Evolutionary conservation across 1,140 invertebrate genomes (phyloP).

Genomic region (Drosophila ficusphila): DNA sequence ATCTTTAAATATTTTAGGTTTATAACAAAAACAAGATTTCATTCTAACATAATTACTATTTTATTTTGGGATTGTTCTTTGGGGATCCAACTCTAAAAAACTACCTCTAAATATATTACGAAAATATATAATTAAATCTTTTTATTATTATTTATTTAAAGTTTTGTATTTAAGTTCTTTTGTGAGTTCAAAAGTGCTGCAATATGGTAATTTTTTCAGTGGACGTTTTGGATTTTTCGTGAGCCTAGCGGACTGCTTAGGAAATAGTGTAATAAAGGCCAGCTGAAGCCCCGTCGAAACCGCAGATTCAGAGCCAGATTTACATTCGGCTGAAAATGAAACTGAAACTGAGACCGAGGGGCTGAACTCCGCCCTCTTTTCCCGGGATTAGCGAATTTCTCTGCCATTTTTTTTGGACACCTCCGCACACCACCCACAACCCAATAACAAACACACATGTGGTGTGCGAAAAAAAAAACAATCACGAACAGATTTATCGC

Average conservation of each 20-base stretch:
- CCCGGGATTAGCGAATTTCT: conserved; percentile 73
- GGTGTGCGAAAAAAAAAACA: conserved; percentile 60
- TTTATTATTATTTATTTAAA: too few species aligned
- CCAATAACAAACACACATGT: not conserved
- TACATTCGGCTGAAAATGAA: conserved; percentile 14
- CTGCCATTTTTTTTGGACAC: conserved; percentile 63
- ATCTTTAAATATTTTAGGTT: too few species aligned
- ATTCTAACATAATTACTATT: too few species aligned
- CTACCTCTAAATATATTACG: too few species aligned
- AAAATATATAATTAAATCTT: too few species aligned
- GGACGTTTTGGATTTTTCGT: not conserved
- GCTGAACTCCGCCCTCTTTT: not conserved
- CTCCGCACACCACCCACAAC: conserved; percentile 20
- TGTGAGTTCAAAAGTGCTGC: too few species aligned
- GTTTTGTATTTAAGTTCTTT: too few species aligned
- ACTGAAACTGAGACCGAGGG: not conserved
- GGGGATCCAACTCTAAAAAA: too few species aligned
- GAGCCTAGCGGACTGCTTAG: conserved; percentile 43
- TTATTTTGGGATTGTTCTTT: too few species aligned
- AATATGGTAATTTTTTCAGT: not conserved
- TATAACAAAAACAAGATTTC: too few species aligned
- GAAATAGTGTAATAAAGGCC: conserved; percentile 79
- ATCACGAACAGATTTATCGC: conserved; percentile 83
- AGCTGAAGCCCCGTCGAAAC: conserved; percentile 45
- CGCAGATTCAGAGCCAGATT: conserved; percentile 28